Evolutionary conservation across 2,888 invertebrate species (phyloP).

Genomic region (Aphelenchoides bicaudatus): DNA sequence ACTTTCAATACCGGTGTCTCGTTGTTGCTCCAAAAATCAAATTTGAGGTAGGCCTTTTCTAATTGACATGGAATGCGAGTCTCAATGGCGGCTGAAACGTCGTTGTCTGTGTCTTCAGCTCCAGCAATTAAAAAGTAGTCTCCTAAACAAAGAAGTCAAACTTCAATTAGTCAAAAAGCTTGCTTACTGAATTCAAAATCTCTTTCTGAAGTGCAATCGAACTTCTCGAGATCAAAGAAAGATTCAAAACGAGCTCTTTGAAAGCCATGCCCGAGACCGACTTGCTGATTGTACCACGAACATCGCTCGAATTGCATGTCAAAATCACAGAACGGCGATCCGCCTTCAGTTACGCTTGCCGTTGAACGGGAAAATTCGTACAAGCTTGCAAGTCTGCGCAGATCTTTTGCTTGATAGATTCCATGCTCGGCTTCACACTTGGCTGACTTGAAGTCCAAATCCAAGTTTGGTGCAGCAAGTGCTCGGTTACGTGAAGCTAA

Average conservation of each 20-base stretch:
- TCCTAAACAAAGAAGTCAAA: constrained; percentile 29
- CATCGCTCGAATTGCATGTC: constrained; percentile 47
- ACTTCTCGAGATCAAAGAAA: constrained; percentile 39
- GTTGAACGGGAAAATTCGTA: constrained; percentile 22
- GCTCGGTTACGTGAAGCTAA: constrained; percentile 26
- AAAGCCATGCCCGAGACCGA: constrained; percentile 26
- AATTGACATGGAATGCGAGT: constrained; percentile 50
- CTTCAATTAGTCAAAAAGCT: not conserved
- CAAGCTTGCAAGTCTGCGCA: constrained; percentile 26
- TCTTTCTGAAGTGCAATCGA: constrained; percentile 42
- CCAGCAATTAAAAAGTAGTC: constrained; percentile 47
- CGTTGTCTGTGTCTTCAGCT: constrained; percentile 35
- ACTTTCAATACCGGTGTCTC: constrained; percentile 39
- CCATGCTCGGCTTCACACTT: constrained; percentile 34
- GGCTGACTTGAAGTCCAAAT: constrained; percentile 26
- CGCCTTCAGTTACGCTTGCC: constrained; percentile 36
- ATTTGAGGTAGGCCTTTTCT: constrained; percentile 45
- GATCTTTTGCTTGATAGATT: constrained; percentile 30
- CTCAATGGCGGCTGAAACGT: constrained; percentile 44
- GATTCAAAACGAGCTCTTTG: constrained; percentile 43
- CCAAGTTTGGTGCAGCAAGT: constrained; percentile 21
- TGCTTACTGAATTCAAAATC: constrained; percentile 37
- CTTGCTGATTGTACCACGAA: constrained; percentile 45
- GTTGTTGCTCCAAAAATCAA: constrained; percentile 54
- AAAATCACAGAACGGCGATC: constrained; percentile 48